Evolutionary conservation across 2,888 invertebrate genomes (phyloP), one percentile per base, ranked within the genome.

Genomic region (Andrena bucephala): DNA sequence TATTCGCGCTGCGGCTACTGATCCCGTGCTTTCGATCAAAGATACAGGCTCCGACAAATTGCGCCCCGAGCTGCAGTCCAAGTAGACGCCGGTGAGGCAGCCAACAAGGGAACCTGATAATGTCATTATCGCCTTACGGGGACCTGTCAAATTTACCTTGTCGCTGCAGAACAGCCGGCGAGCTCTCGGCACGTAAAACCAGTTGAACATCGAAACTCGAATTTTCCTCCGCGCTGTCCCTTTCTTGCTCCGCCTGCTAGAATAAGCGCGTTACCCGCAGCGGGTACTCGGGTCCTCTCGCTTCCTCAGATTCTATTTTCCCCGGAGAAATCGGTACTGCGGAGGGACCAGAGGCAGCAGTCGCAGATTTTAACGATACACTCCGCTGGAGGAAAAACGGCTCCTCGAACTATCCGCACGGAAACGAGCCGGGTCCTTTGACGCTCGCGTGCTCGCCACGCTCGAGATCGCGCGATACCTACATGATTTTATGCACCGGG

Each of bases 1-100:
- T 68, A 29, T 69, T 71, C 74, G 67, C 63, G 13, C 65, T 50
- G 42, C 13, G 29, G 74, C 79, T 83, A 83, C 83, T 70, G 84
- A 84, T 76, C 72, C 54, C 16, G 16, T 8, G 68, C 59, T 72
- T 29, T 67, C 71, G 74, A 74, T 77, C 74, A n/a, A 31, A 66
- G 83, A 77, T 81, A 81, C 65, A 57, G 57, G n/a, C 57, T 20
- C 81, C 54, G 77, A 83, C 77, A 83, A 83, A 83, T 83, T 81
- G 67, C 70, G 54, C 33, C 67, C 24, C 2, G 27, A 0, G 20
- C 27, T 27, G 42, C 16, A 24, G 16, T n/a, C 31, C 33, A 54
- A 29, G 57, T 48, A 50, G 48, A 50, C 50, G 67, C 29, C 42
- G 27, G 20, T 8, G 52, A 42, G 36, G 62, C 48, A 24, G 36